A percentile compares a stretch with the other conserved stretches of the same genome.
Conservation (phyloP, 2,113 vertebrate species). For the Misgurnus mizolepis region DNA sequence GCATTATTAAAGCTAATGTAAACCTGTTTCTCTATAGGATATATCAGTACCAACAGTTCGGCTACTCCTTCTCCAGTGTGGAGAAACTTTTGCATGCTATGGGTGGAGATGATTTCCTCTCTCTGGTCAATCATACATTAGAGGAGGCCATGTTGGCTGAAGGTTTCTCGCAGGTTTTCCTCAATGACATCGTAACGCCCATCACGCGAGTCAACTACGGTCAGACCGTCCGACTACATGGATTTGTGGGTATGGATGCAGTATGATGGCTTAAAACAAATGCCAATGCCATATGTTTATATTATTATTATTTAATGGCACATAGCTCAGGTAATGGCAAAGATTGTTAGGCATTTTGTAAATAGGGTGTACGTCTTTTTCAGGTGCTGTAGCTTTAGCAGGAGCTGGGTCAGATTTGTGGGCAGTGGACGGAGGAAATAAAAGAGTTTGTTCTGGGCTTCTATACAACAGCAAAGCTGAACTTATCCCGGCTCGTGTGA, state of each 20-base stretch:
- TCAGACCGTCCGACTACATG: constrained; percentile 79
- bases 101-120: constrained; percentile 78
- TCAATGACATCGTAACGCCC: constrained; percentile 82
- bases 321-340: background rate
- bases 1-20: background rate
- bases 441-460: constrained; percentile 83
- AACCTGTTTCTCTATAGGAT: constrained; percentile 73
- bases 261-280: too few relatives aligned
- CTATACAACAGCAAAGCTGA: constrained; percentile 84
- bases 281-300: too few relatives aligned
- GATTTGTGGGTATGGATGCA: constrained; percentile 84
- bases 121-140: constrained; percentile 82
- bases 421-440: constrained; percentile 92
- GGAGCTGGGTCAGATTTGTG: constrained; percentile 80
- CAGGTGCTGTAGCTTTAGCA: constrained; percentile 83
- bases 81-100: constrained; percentile 85
- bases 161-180: constrained; percentile 88
- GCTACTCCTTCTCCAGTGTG: constrained; percentile 88
- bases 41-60: constrained; percentile 91
- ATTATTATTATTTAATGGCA: background rate
- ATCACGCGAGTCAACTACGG: constrained; percentile 81
- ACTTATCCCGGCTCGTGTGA: constrained; percentile 80
- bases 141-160: constrained; percentile 82
- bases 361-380: background rate
- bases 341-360: background rate